These are phyloP conservation scores for Protula sp. DNA, from an alignment of 2,888 invertebrate species.

Conservation along the genomic window DNA sequence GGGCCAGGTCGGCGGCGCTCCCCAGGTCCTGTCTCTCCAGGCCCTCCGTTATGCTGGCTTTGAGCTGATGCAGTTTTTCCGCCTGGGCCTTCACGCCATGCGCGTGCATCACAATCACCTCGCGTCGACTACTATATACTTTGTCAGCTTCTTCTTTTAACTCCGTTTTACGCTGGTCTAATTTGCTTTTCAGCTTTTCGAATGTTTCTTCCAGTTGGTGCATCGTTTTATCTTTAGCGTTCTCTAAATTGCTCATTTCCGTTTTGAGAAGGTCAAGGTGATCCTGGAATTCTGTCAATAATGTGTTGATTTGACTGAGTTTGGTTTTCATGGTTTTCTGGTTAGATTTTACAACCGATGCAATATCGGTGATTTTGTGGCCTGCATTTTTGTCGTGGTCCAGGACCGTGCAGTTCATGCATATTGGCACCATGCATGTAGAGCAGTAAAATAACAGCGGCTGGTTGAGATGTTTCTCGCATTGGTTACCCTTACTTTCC, in stretches of 20 bases:
- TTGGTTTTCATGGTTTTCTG: slow-evolving; percentile 1
- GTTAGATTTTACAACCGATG: not conserved
- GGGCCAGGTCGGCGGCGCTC: not conserved
- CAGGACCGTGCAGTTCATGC: slow-evolving; percentile 16
- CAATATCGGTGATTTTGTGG: slow-evolving; percentile 9
- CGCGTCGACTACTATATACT: not conserved
- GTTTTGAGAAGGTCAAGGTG: slow-evolving; percentile 2
- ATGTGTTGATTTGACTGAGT: not conserved
- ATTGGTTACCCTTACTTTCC: not conserved
- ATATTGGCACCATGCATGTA: slow-evolving; percentile 10
- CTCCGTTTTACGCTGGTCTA: slow-evolving; percentile 1
- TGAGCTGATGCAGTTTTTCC: not conserved
- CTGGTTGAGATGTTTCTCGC: slow-evolving; percentile 8
- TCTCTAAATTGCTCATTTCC: slow-evolving; percentile 8
- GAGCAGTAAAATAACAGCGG: slow-evolving; percentile 11
- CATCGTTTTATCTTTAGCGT: not conserved
- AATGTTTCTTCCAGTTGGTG: slow-evolving; percentile 7
- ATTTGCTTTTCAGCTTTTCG: slow-evolving; percentile 2
- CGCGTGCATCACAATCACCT: slow-evolving; percentile 2
- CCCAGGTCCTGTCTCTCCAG: not conserved
- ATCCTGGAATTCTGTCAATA: not conserved
- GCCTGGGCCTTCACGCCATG: not conserved
- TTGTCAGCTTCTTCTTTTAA: not conserved
- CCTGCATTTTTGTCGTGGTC: slow-evolving; percentile 13
- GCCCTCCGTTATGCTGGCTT: not conserved